Conservation (phyloP, 2,797 vertebrate species). For the Furcifer pardalis region DNA sequence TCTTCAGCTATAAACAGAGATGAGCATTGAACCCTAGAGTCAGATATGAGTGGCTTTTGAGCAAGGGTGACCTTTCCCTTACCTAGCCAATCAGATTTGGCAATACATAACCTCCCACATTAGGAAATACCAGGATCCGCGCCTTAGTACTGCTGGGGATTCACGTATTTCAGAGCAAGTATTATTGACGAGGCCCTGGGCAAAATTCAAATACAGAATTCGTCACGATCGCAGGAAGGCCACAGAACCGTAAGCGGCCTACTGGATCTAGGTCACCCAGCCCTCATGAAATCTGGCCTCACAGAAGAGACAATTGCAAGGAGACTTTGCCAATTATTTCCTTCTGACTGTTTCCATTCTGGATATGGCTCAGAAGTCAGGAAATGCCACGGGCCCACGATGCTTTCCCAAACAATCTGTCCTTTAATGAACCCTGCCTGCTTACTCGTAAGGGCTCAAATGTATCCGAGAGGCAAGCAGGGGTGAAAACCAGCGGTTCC, state of each 20-base stretch:
- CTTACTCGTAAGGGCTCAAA: background rate
- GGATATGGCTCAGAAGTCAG: constrained; percentile 11
- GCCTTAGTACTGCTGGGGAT: background rate
- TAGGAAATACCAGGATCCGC: background rate
- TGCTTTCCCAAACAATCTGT: constrained; percentile 45
- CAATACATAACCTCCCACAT: too few relatives aligned
- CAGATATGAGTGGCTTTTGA: too few relatives aligned
- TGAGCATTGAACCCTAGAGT: too few relatives aligned
- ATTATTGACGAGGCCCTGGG: background rate
- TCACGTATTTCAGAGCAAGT: background rate
- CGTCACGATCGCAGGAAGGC: background rate
- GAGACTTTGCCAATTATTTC: constrained; percentile 33
- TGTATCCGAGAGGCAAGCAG: constrained; percentile 9
- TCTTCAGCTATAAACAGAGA: too few relatives aligned
- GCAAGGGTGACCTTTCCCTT: too few relatives aligned
- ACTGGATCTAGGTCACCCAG: background rate
- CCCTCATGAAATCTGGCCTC: background rate
- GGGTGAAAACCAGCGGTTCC: constrained; percentile 42
- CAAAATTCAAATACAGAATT: background rate
- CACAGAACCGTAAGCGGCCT: background rate
- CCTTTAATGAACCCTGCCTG: constrained; percentile 54
- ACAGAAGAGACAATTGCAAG: background rate
- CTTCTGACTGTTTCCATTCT: constrained; percentile 37
- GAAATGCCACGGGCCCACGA: constrained; percentile 47
- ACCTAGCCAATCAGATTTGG: too few relatives aligned